Percentiles rank a stretch among this genome's conserved stretches.
These are phyloP conservation scores for Manis crassicaudata DNA, from an alignment of 2,797 vertebrate genomes.

Conservation along the genomic window DNA sequence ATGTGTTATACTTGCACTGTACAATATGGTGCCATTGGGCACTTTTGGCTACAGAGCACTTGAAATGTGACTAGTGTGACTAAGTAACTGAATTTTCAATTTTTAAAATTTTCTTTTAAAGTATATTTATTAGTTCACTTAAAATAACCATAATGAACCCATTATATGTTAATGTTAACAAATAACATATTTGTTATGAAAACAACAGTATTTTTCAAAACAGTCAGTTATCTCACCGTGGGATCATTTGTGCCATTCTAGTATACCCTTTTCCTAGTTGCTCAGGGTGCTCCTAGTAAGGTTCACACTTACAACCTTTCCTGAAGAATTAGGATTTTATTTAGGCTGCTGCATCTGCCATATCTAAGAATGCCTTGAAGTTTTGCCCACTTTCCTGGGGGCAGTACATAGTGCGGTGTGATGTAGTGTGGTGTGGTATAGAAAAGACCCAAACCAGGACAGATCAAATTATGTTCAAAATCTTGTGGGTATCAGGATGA, in stretches of 20 bases:
- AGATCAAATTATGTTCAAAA: not conserved
- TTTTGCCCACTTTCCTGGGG: not conserved
- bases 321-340: not conserved
- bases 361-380: not conserved
- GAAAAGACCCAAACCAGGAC: not conserved
- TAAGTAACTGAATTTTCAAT: not conserved
- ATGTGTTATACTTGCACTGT: not conserved
- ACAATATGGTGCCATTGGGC: not conserved
- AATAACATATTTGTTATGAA: not conserved
- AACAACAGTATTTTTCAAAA: not conserved
- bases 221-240: not conserved
- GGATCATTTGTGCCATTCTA: not conserved
- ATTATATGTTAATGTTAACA: not conserved
- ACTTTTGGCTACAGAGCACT: not conserved
- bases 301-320: not conserved
- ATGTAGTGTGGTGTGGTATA: no score
- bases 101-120: not conserved
- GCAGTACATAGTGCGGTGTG: not conserved
- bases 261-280: not conserved
- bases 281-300: not conserved
- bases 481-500: not conserved
- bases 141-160: not conserved
- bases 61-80: not conserved
- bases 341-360: not conserved
- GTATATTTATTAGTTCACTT: not conserved